Conservation (phyloP, 1,140 invertebrate species). For the Saccostrea glomerata region DNA sequence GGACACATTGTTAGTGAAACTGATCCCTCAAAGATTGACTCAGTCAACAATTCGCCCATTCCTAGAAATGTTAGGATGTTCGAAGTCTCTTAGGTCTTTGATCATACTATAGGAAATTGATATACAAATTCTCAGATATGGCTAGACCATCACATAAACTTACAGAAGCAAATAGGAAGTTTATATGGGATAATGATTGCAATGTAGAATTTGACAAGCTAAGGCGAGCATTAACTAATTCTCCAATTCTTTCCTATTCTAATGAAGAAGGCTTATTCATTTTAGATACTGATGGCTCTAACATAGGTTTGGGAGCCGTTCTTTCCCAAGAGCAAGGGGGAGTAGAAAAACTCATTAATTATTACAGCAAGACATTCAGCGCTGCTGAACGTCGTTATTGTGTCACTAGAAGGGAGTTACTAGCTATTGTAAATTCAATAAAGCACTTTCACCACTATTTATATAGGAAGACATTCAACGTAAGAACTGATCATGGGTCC, state of each 20-base stretch:
- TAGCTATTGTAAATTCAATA: constrained; percentile 11
- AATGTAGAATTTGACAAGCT: constrained; percentile 9
- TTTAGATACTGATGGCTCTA: constrained; percentile 26
- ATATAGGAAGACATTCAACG: not conserved
- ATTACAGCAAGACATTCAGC: too few species aligned
- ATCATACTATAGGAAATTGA: constrained; percentile 70
- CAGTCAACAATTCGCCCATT: constrained; percentile 66
- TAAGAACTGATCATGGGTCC: constrained; percentile 24
- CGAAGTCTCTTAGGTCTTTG: constrained; percentile 63
- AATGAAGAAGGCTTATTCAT: not conserved
- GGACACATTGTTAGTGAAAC: constrained; percentile 41
- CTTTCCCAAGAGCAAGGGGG: constrained; percentile 14
- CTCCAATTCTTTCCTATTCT: constrained; percentile 14
- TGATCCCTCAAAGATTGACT: constrained; percentile 1
- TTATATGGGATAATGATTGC: constrained; percentile 40
- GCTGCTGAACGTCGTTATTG: not conserved
- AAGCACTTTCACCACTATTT: constrained; percentile 40
- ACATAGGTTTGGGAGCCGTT: constrained; percentile 35
- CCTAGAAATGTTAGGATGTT: constrained; percentile 68
- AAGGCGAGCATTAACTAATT: not conserved
- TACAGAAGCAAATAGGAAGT: not conserved
- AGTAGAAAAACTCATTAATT: too few species aligned
- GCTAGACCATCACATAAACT: constrained; percentile 51
- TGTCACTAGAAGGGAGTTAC: constrained; percentile 11
- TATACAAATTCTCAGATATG: constrained; percentile 71